These are phyloP conservation scores for Raillietiella orientalis DNA, from an alignment of 2,888 invertebrate genomes.

Conservation along the genomic window DNA sequence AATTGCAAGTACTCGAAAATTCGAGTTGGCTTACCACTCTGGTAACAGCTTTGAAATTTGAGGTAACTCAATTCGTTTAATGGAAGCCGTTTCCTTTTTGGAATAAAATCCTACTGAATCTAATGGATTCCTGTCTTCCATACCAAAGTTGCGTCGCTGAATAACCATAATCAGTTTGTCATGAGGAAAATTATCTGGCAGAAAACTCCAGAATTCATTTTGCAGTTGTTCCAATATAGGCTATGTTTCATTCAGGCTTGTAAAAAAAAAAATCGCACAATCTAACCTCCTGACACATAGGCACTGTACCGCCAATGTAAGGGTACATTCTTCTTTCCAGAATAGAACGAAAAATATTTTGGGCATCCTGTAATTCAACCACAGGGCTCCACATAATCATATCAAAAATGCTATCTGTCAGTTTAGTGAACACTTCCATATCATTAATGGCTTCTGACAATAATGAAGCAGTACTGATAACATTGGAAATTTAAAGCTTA, in stretches of 20 bases:
- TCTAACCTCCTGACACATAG: too few relatives aligned
- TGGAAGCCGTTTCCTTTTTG: conserved; percentile 4
- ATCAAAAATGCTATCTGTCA: conserved; percentile 10
- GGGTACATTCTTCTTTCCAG: conserved; percentile 5
- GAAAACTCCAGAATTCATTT: too few relatives aligned
- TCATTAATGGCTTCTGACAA: conserved; percentile 10
- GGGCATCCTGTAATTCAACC: conserved; percentile 7
- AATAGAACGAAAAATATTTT: conserved; percentile 8
- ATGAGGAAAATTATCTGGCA: conserved; percentile 4
- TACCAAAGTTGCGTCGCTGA: conserved; percentile 6
- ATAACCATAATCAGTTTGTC: conserved; percentile 4
- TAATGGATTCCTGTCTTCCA: conserved; percentile 7
- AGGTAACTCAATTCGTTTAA: conserved; percentile 3
- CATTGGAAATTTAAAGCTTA: conserved; percentile 1
- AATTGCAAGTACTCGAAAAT: too few relatives aligned
- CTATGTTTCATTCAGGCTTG: conserved; percentile 4
- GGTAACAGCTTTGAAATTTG: conserved; percentile 5
- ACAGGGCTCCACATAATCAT: conserved; percentile 8
- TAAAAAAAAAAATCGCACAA: too few relatives aligned
- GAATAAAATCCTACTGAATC: conserved; percentile 7
- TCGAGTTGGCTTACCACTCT: conserved; percentile 4
- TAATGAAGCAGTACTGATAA: background rate
- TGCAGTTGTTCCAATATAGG: too few relatives aligned
- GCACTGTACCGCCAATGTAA: conserved; percentile 5
- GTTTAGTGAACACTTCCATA: conserved; percentile 8